Base-by-base conservation (phyloP, 2,113 vertebrate species). In the Dipodomys spectabilis region DNA sequence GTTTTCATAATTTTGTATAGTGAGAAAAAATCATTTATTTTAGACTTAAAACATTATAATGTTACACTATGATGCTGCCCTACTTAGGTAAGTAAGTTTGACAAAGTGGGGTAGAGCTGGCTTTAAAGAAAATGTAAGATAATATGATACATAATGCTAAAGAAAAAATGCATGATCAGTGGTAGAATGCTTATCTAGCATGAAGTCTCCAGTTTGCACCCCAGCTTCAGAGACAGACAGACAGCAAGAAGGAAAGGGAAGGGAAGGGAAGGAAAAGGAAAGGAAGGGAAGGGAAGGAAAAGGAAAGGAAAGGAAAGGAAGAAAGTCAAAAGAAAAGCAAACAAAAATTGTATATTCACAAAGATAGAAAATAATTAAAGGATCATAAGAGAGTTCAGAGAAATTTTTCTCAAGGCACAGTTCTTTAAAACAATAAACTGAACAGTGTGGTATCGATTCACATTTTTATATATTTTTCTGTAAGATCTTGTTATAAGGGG, bases 21-120 rank as follows among this genome's bases (percentile, higher is more conserved):
- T 11, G 32, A 94, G 62, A 15, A 91, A 84, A 95, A 85, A 62
- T 71, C 1, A 81, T 68, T 74, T 94, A 78, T 89, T 8, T 62
- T 32, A 68, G 72, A 80, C 92, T 57, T 64, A n/a, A 68, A 81
- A 53, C 27, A 91, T 44, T 1, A 32, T 69, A 85, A 45, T 88
- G 57, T 88, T 69, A 69, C 22, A 67, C 0, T 6, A 1, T 39
- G 39, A 90, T 39, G 39, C 39, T 39, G 39, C 39, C 39, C 45
- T 18, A 73, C 6, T 57, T 75, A 65, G 32, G 67, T 86, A 32
- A 71, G 28, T 78, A 73, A 7, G 12, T 16, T 32, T 67, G 64
- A 86, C 25, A 62, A 79, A 88, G 84, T 27, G 16, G 10, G n/a
- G 7, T 39, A 39, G 18, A 78, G 15, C 13, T 86, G 44, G 22